A percentile compares a stretch with the other conserved stretches of the same genome.
These are phyloP conservation scores for Siderastrea siderea DNA, from an alignment of 92 coral and sea anemone genomes.

Conservation along the genomic window DNA sequence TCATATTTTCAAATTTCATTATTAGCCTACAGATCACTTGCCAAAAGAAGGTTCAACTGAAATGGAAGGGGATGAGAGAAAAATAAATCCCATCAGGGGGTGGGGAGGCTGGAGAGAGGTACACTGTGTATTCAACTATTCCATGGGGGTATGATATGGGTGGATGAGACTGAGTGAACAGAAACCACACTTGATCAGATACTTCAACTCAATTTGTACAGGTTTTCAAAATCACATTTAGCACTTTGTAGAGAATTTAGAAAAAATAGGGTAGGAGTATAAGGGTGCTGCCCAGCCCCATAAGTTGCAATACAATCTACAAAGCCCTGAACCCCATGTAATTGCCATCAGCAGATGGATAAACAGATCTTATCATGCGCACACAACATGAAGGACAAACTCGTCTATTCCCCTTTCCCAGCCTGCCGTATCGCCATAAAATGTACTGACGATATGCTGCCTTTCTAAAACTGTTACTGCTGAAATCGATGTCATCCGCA, in stretches of 20 bases:
- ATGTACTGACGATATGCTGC: slow-evolving; percentile 64
- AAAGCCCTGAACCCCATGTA: slow-evolving; percentile 65
- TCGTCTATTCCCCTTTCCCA: slow-evolving; percentile 67
- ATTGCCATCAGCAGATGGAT: slow-evolving; percentile 68
- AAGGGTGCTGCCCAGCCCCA: too few relatives aligned
- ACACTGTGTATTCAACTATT: too few relatives aligned
- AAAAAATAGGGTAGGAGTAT: too few relatives aligned
- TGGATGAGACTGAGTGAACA: not conserved
- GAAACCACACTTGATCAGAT: not conserved
- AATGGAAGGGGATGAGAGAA: not conserved
- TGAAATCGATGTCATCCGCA: slow-evolving; percentile 63
- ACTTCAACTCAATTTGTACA: not conserved
- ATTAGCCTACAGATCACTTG: not conserved
- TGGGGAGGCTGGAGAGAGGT: not conserved
- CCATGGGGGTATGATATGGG: not conserved
- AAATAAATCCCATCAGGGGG: not conserved
- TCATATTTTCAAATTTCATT: not conserved
- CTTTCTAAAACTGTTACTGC: slow-evolving; percentile 50
- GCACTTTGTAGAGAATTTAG: too few relatives aligned
- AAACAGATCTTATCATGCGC: slow-evolving; percentile 35
- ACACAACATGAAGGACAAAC: slow-evolving; percentile 70
- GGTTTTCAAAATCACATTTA: too few relatives aligned
- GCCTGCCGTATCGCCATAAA: slow-evolving; percentile 62
- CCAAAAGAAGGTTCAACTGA: not conserved
- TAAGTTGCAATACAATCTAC: too few relatives aligned